A percentile compares a stretch with the other conserved stretches of the same genome.
Conservation (phyloP, 2,888 invertebrate genomes). For the Mongoloraphidia duomilia region DNA sequence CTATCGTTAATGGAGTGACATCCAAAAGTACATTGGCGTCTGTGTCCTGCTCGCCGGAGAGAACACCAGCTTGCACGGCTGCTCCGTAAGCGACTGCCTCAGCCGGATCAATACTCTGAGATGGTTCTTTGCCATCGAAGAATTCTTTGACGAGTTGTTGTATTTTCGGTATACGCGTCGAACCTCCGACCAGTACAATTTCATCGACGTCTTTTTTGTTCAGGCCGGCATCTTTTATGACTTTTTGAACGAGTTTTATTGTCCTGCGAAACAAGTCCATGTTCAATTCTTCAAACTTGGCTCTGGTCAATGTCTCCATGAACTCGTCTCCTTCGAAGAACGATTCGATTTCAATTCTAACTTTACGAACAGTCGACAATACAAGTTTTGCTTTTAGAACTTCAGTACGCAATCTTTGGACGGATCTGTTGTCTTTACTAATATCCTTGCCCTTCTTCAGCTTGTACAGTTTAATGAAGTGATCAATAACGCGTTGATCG, state of each 20-base stretch:
- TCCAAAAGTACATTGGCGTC: conserved; percentile 93
- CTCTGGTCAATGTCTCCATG: conserved; percentile 92
- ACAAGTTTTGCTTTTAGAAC: conserved; percentile 96
- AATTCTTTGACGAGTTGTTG: conserved; percentile 87
- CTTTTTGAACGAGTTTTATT: conserved; percentile 88
- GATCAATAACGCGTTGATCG: conserved; percentile 96
- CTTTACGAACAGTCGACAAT: conserved; percentile 87
- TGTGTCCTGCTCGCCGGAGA: conserved; percentile 94
- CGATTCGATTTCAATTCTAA: conserved; percentile 95
- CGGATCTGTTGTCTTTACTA: conserved; percentile 84
- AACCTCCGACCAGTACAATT: conserved; percentile 97
- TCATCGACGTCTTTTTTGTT: conserved; percentile 97
- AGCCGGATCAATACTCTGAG: conserved; percentile 95
- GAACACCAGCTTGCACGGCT: conserved; percentile 95
- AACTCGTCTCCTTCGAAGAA: conserved; percentile 98
- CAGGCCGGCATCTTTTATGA: conserved; percentile 97
- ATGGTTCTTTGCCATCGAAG: conserved; percentile 96
- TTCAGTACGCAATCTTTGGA: conserved; percentile 91
- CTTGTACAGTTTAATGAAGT: conserved; percentile 97
- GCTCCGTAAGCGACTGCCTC: conserved; percentile 98
- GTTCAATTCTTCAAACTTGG: conserved; percentile 97
- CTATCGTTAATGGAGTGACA: conserved; percentile 97
- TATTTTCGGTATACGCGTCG: conserved; percentile 97
- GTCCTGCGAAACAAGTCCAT: conserved; percentile 86
- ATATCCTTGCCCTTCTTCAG: conserved; percentile 98